These are phyloP conservation scores for Morone saxatilis DNA, from an alignment of 2,113 vertebrate species.

Conservation along the genomic window DNA sequence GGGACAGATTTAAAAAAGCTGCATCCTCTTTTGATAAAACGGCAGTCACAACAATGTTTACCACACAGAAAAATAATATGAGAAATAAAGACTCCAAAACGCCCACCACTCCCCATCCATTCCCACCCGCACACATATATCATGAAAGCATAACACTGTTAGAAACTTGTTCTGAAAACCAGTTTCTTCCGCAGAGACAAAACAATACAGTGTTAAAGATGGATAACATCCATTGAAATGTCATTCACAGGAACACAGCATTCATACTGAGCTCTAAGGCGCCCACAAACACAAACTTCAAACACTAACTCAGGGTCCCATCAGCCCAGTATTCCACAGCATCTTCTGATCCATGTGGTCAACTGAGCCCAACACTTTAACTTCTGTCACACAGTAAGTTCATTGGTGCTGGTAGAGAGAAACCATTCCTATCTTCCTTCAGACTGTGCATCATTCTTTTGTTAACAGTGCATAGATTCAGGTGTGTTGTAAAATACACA, in stretches of 20 bases:
- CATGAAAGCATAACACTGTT: background rate
- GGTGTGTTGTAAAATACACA: background rate
- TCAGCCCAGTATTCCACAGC: background rate
- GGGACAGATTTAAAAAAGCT: no score
- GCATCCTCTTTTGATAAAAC: background rate
- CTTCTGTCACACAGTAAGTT: background rate
- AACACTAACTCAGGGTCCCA: conserved; percentile 1
- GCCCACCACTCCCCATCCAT: background rate
- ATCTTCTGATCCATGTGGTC: background rate
- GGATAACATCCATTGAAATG: conserved; percentile 18
- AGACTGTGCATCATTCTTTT: background rate
- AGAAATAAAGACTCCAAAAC: background rate
- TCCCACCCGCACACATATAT: background rate
- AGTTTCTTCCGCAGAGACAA: background rate
- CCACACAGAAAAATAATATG: background rate
- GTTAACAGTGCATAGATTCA: background rate
- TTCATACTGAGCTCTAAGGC: background rate
- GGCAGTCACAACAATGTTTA: background rate
- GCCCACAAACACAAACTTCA: background rate
- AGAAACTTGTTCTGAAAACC: background rate
- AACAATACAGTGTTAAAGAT: background rate
- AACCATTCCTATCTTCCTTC: background rate
- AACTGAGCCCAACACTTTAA: background rate
- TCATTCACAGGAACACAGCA: background rate
- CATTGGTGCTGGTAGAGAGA: background rate